Conservation (phyloP, 2,888 invertebrate species). For the Macaria liturata region DNA sequence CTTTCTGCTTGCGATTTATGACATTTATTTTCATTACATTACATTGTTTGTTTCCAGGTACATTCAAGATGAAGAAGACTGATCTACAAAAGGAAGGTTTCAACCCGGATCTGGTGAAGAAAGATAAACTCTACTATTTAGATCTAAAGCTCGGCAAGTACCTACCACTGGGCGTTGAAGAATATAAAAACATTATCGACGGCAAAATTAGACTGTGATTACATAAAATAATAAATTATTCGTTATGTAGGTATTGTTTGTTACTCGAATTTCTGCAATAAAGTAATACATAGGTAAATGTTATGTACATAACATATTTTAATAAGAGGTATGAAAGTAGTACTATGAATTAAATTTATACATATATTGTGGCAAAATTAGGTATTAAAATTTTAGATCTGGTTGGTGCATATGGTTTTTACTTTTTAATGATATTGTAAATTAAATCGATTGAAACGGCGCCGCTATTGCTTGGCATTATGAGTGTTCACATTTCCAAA, state of each 20-base stretch:
- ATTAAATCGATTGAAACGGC: no score
- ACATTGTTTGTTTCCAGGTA: conserved; percentile 92
- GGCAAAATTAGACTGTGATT: conserved; percentile 89
- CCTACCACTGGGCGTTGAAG: conserved; percentile 86
- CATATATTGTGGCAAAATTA: no score
- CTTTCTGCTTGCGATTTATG: no score
- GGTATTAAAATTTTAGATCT: no score
- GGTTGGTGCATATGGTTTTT: no score
- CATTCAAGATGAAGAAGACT: conserved; percentile 97
- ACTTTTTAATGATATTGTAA: no score
- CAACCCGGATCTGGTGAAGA: conserved; percentile 86
- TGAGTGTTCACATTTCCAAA: no score
- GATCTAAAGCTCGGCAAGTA: conserved; percentile 87
- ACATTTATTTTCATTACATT: conserved; percentile 13
- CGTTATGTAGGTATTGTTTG: conserved; percentile 2
- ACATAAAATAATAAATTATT: conserved; percentile 3
- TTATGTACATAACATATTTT: no score
- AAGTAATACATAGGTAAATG: no score
- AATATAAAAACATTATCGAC: conserved; percentile 88
- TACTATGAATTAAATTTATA: no score
- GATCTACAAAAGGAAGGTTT: conserved; percentile 96
- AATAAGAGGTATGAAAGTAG: no score
- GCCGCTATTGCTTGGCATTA: no score
- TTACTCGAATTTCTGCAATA: conserved; percentile 16
- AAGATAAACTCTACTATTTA: conserved; percentile 92